A percentile compares a stretch with the other conserved stretches of the same genome.
Evolutionary conservation across 2,888 invertebrate genomes (phyloP).

Genomic region (Ectemnius continuus): DNA sequence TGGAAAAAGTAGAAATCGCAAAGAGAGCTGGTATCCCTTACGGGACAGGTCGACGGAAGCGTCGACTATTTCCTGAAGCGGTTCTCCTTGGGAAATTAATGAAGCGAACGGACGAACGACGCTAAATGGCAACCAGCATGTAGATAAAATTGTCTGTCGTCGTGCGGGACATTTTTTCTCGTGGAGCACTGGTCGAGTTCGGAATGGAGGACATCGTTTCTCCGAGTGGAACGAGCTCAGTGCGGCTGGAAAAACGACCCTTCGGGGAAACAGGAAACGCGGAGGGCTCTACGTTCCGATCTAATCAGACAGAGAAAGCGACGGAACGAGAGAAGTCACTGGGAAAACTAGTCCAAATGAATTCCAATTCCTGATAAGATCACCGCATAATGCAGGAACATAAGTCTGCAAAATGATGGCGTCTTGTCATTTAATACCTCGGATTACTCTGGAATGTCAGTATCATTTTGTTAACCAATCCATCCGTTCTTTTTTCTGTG

Average conservation of each 20-base stretch:
- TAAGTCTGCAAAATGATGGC: too few relatives aligned
- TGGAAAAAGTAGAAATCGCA: neutral
- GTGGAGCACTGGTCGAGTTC: too few relatives aligned
- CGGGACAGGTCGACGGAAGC: conserved; percentile 7
- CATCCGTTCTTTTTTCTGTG: too few relatives aligned
- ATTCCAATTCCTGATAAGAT: too few relatives aligned
- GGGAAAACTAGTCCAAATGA: too few relatives aligned
- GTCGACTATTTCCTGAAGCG: neutral
- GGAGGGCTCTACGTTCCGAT: neutral
- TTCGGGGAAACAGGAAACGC: neutral
- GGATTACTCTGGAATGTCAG: too few relatives aligned
- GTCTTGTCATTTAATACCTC: too few relatives aligned
- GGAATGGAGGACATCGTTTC: neutral
- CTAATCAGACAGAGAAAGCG: neutral
- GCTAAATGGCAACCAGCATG: conserved; percentile 3
- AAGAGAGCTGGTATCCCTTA: conserved; percentile 8
- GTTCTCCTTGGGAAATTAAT: conserved; percentile 19
- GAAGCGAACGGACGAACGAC: conserved; percentile 20
- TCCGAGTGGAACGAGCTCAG: neutral
- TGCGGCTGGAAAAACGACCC: conserved; percentile 7
- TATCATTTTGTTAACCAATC: too few relatives aligned
- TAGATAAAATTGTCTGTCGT: conserved; percentile 22
- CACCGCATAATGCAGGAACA: too few relatives aligned
- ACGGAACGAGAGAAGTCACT: too few relatives aligned
- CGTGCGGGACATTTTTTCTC: conserved; percentile 9